A percentile compares a stretch with the other conserved stretches of the same genome.
These are phyloP conservation scores for Exaiptasia diaphana DNA, from an alignment of 64 coral and sea anemone genomes.

Conservation along the genomic window DNA sequence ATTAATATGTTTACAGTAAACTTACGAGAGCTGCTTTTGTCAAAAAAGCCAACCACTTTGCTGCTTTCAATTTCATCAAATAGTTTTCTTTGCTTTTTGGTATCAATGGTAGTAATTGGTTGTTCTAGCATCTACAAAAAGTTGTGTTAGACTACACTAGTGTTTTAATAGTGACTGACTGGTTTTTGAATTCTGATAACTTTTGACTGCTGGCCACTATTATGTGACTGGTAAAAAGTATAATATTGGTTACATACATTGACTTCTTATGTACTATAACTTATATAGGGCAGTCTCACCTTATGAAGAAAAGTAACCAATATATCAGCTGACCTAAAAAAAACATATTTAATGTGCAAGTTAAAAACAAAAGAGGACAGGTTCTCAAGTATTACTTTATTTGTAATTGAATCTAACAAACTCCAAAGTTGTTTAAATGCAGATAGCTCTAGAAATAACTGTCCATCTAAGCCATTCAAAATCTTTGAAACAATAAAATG, in stretches of 20 bases:
- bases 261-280: background rate
- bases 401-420: too few species aligned
- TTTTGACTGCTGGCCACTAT: too few species aligned
- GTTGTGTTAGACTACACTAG: background rate
- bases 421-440: too few species aligned
- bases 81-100: conserved; percentile 72
- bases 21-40: conserved; percentile 63
- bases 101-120: conserved; percentile 70
- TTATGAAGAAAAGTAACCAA: conserved; percentile 77
- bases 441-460: too few species aligned
- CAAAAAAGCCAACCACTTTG: conserved; percentile 79
- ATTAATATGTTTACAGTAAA: too few species aligned
- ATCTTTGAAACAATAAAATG: too few species aligned
- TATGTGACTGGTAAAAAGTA: background rate
- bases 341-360: background rate
- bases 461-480: too few species aligned
- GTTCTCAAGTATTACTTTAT: too few species aligned
- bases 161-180: too few species aligned
- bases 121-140: conserved; percentile 81
- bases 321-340: conserved; percentile 70
- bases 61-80: conserved; percentile 79
- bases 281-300: conserved; percentile 11
- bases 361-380: too few species aligned
- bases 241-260: background rate
- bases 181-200: too few species aligned